Evolutionary conservation across 2,888 invertebrate species (phyloP), one percentile per base, ranked within the genome.

Genomic region (Nasonovia ribisnigri): DNA sequence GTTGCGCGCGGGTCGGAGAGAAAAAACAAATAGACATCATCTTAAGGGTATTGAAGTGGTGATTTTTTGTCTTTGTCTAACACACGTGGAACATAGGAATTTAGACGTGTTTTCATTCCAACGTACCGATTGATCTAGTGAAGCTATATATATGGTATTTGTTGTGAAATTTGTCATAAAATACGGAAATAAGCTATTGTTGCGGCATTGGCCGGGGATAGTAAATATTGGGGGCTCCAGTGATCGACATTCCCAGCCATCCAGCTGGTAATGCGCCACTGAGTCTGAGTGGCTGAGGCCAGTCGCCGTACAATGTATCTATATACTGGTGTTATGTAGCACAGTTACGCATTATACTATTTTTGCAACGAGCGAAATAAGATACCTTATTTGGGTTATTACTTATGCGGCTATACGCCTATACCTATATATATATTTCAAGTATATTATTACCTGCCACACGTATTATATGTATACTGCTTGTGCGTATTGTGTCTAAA

Each of bases 361-460:
- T 77, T 77, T 0, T 77, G n/a, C 13, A 13, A 86, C 43, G 87
- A 36, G 48, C 24, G 87, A 54, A 88, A 88, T 88, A 54, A 42
- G 88, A 54, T 88, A 88, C 87, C 87, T 26, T 84, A 43, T 84
- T 43, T 43, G 43, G 11, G 43, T 84, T 48, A 88, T 86, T 57
- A 8, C 57, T n/a, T n/a, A n/a, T n/a, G n/a, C n/a, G n/a, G n/a
- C n/a, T n/a, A n/a, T n/a, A n/a, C 57, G 11, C 46, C 46, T 46
- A 46, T 46, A 46, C 46, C 10, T 46, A 46, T 86, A 36, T 8
- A n/a, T 67, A 86, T 13, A 86, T 77, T 77, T 77, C 13, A 36
- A 43, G 46, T 16, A 6, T 86, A 46, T 46, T 84, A 36, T 84
- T 20, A 77, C 36, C 77, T 77, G 42, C 6, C 36, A 77, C 36